A percentile compares a stretch with the other conserved stretches of the same genome.
Conservation (phyloP, 2,888 invertebrate species). For the Caenorhabditis sp. region DNA sequence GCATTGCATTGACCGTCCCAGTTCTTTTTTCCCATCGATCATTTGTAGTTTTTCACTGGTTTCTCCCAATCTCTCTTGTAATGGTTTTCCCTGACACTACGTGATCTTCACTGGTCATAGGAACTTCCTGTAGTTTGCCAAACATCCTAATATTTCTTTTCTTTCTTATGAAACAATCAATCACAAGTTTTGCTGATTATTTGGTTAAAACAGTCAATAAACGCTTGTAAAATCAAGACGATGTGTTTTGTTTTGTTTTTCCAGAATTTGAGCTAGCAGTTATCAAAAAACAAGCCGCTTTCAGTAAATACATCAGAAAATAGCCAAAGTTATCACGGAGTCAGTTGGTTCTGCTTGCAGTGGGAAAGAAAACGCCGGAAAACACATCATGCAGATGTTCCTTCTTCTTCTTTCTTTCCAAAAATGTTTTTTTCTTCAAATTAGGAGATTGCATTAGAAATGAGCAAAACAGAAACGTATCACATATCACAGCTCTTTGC, state of each 20-base stretch:
- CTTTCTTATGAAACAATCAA: constrained; percentile 35
- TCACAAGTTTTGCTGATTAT: not conserved
- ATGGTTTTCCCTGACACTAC: not conserved
- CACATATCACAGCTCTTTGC: constrained; percentile 16
- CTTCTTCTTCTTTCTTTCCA: constrained; percentile 46
- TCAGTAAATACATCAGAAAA: constrained; percentile 25
- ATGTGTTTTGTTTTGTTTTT: constrained; percentile 9
- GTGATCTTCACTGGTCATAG: constrained; percentile 48
- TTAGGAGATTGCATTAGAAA: constrained; percentile 46
- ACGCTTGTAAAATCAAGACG: constrained; percentile 6
- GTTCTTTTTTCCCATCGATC: constrained; percentile 27
- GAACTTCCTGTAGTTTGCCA: constrained; percentile 20
- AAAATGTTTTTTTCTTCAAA: constrained; percentile 34
- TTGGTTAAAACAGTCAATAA: constrained; percentile 24
- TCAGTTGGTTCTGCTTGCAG: constrained; percentile 8
- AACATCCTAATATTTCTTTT: constrained; percentile 2
- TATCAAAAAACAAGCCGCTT: constrained; percentile 3
- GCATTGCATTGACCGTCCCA: not conserved
- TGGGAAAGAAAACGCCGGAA: constrained; percentile 9
- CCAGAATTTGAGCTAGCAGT: not conserved
- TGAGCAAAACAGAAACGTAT: not conserved
- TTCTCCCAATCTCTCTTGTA: constrained; percentile 30
- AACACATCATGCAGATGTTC: constrained; percentile 48
- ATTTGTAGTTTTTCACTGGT: constrained; percentile 29
- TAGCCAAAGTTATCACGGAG: not conserved